phyloP scores from a whole-genome alignment of 2,888 invertebrate genomes.

The Lumbricus terrestris region DNA sequence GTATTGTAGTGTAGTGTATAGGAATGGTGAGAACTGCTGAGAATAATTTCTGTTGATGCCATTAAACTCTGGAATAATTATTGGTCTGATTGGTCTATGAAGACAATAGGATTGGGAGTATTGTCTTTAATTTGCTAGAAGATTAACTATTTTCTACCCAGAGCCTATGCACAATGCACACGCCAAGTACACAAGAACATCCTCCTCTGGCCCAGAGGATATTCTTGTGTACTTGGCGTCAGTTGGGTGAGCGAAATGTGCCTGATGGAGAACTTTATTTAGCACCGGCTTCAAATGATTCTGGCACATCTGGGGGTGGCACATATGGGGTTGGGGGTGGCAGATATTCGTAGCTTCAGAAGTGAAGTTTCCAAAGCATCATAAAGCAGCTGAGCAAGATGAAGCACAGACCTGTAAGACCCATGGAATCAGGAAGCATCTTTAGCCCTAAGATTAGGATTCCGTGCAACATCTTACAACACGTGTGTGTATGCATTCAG shows the following conservation, averaged over 20 bases:
- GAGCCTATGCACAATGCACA: too few species aligned
- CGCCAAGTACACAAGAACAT: too few species aligned
- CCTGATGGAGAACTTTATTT: not conserved
- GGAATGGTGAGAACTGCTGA: too few species aligned
- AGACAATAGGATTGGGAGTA: not conserved
- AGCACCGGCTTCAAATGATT: not conserved
- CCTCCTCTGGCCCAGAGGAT: too few species aligned
- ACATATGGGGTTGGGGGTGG: too few species aligned
- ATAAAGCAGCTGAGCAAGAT: not conserved
- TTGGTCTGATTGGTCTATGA: not conserved
- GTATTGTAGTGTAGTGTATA: too few species aligned
- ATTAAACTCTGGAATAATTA: too few species aligned
- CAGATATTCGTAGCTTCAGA: too few species aligned
- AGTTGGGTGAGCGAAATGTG: not conserved
- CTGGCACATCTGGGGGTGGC: too few species aligned
- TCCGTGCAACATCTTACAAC: conserved; percentile 3
- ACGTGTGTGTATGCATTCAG: too few species aligned
- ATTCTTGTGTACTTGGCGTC: not conserved
- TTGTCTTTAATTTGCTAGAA: not conserved
- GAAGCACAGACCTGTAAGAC: not conserved
- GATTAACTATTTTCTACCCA: not conserved
- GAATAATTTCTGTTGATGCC: too few species aligned
- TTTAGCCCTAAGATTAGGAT: not conserved
- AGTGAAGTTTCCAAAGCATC: not conserved
- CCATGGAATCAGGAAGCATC: not conserved